phyloP scores from a whole-genome alignment of 2,888 invertebrate genomes.

The Sympetrum striolatum region DNA sequence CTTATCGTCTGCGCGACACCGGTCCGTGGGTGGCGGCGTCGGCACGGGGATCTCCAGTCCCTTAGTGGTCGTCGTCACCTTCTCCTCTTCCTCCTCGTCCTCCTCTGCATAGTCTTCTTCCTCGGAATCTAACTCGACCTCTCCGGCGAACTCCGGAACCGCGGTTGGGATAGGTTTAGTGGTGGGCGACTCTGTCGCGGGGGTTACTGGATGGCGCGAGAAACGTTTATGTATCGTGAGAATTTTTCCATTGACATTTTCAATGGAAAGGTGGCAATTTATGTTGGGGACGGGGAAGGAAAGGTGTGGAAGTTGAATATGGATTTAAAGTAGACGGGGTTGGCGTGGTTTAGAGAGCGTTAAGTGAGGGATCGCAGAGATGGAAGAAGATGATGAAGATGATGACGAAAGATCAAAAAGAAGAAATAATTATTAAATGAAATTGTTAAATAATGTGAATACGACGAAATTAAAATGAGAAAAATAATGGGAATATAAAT shows the following conservation, averaged over 20 bases:
- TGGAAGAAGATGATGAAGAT: background rate
- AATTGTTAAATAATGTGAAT: no score
- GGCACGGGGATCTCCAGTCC: constrained; percentile 33
- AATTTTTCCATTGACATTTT: background rate
- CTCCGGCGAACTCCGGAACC: background rate
- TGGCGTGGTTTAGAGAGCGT: no score
- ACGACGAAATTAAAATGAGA: background rate
- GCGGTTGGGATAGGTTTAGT: background rate
- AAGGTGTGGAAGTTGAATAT: background rate
- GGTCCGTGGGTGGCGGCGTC: constrained; percentile 49
- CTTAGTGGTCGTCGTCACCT: background rate
- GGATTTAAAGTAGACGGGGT: background rate
- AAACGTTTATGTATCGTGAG: background rate
- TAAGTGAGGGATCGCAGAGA: background rate
- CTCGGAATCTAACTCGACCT: background rate
- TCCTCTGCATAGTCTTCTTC: background rate
- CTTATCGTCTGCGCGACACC: constrained; percentile 64
- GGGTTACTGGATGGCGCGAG: background rate
- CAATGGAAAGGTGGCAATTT: background rate
- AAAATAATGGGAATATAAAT: background rate
- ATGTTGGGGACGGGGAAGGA: background rate
- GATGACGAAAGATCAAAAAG: background rate
- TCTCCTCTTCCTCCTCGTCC: background rate
- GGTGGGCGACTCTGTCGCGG: background rate
- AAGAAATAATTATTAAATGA: no score